phyloP scores from a whole-genome alignment of 2,113 vertebrate species.

The Capricornis sumatraensis region DNA sequence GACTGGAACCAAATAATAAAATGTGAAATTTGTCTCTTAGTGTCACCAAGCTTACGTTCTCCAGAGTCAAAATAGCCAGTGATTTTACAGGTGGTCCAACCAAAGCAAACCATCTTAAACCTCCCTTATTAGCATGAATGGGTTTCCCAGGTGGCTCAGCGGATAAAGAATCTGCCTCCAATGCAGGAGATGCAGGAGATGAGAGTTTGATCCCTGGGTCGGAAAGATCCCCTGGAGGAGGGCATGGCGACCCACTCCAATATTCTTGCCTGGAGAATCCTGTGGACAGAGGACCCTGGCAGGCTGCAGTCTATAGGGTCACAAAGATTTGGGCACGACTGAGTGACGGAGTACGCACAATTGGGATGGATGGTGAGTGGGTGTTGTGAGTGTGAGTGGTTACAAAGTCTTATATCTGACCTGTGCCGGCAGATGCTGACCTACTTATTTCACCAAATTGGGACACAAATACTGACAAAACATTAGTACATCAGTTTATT shows the following conservation, averaged over 20 bases:
- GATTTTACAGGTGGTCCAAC: not conserved
- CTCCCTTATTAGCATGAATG: not conserved
- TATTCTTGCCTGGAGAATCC: not conserved
- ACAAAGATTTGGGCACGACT: not conserved
- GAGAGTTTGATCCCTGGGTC: not conserved
- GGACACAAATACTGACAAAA: not conserved
- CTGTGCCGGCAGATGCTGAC: not conserved
- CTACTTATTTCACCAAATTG: not conserved
- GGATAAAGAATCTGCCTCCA: not conserved
- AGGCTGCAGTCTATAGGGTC: not conserved
- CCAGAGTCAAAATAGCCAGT: not conserved
- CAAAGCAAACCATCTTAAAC: not conserved
- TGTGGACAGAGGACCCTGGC: not conserved
- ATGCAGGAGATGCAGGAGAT: not conserved
- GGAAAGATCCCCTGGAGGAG: not conserved
- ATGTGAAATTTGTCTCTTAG: not conserved
- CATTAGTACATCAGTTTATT: not conserved
- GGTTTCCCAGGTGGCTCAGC: not conserved
- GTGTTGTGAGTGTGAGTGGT: accelerated
- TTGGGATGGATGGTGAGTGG: not conserved
- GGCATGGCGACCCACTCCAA: not conserved
- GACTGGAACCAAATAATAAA: not conserved
- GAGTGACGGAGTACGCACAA: not conserved
- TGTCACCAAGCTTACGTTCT: not conserved
- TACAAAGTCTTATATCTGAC: too few species aligned